Evolutionary conservation across 2,113 vertebrate genomes (phyloP), one percentile per base, ranked within the genome.

Genomic region (Corythaixoides concolor): DNA sequence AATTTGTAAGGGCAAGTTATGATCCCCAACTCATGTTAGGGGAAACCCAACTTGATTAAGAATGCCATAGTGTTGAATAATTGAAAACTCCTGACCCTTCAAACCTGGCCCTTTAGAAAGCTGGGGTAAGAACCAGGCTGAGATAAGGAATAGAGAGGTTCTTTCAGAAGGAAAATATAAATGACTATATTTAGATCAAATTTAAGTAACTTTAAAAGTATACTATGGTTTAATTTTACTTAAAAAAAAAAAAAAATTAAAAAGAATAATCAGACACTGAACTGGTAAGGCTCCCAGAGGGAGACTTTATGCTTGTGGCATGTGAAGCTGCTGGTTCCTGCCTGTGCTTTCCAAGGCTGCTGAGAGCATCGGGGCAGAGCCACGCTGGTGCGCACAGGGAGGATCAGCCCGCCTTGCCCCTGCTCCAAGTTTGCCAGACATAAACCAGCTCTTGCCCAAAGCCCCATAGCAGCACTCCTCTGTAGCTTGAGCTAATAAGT

Each of bases 301-400:
- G 9, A 58, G 3, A 60, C 13, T 33, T 80, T 26, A 3, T 23
- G 11, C 32, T 49, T 30, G 33, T 7, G 2, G 28, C 18, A 9
- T 0, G 4, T 23, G 37, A 21, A 58, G 19, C 16, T 55, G 26
- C 30, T 49, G 0, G 0, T 5, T 82, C 11, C 28, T 81, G 30
- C 5, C 7, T 0, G 0, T 9, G n/a, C 17, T 67, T 68, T n/a
- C 43, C 1, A 1, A 15, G 49, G 52, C 27, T 75, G 30, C 32
- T 2, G 6, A 63, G 60, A 1, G 7, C 37, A 24, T 8, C 4
- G 0, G 21, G 68, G 28, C 4, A 52, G 60, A 75, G 35, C 28
- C 2, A 1, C 0, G 0, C 23, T 32, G 50, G 35, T 5, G 43
- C 0, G 0, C 1, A 0, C 1, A 0, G 49, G 35, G 88, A 79